Evolutionary conservation across 92 coral and sea anemone genomes (phyloP).

Genomic region (Actinernus sp.): DNA sequence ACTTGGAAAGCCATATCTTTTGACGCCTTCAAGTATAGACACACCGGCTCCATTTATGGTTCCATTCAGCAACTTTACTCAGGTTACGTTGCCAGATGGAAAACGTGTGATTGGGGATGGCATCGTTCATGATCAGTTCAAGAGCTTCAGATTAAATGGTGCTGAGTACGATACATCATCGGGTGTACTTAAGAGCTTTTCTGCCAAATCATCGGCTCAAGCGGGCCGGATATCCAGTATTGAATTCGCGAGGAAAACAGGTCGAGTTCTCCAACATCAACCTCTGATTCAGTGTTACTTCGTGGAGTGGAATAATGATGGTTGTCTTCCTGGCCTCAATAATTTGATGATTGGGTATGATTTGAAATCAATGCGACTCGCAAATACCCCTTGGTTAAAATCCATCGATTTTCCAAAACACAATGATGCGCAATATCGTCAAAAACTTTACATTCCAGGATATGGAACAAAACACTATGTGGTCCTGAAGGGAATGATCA

Average conservation of each 20-base stretch:
- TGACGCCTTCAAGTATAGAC: too few relatives aligned
- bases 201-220: background rate
- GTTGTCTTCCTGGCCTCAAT: too few relatives aligned
- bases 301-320: conserved; percentile 10
- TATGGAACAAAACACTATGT: too few relatives aligned
- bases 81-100: background rate
- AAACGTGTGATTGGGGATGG: background rate
- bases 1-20: too few relatives aligned
- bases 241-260: background rate
- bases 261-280: background rate
- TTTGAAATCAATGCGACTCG: too few relatives aligned
- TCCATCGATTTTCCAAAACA: too few relatives aligned
- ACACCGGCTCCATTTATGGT: too few relatives aligned
- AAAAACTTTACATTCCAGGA: too few relatives aligned
- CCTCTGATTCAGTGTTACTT: background rate
- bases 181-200: background rate
- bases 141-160: background rate
- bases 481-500: background rate
- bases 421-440: too few relatives aligned
- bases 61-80: too few relatives aligned
- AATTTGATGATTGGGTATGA: too few relatives aligned
- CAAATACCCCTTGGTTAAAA: too few relatives aligned
- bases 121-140: conserved; percentile 3
- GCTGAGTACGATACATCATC: background rate
- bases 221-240: background rate